Evolutionary conservation across 1,140 invertebrate species (phyloP).

Genomic region (Drosophila kanapiae): DNA sequence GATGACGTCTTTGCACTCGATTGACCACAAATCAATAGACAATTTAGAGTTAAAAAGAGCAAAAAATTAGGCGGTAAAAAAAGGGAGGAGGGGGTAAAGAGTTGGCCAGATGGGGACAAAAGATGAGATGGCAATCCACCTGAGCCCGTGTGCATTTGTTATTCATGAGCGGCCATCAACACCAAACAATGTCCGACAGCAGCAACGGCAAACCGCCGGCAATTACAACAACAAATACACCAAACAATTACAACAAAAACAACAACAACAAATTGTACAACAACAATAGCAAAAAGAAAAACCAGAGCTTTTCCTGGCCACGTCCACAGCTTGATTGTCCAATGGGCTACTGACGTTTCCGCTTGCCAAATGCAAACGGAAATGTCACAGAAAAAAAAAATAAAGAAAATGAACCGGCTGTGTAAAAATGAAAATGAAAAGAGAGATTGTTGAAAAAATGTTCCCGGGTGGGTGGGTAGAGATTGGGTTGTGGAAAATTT

Average conservation of each 20-base stretch:
- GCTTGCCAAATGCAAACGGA: constrained; percentile 82
- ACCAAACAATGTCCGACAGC: constrained; percentile 73
- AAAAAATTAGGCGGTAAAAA: background rate
- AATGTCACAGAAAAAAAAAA: constrained; percentile 64
- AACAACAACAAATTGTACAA: constrained; percentile 11
- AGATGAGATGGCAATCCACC: constrained; percentile 48
- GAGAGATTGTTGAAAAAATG: constrained; percentile 51
- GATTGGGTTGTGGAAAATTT: background rate
- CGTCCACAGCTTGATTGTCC: constrained; percentile 76
- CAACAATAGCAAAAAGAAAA: constrained; percentile 26
- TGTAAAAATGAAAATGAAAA: constrained; percentile 42
- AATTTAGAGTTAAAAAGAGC: constrained; percentile 52
- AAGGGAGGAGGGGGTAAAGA: background rate
- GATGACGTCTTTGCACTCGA: constrained; percentile 50
- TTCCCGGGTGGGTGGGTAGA: constrained; percentile 5
- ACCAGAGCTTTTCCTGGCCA: constrained; percentile 41
- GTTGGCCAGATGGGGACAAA: constrained; percentile 35
- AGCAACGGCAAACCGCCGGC: constrained; percentile 15
- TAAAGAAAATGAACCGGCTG: constrained; percentile 16
- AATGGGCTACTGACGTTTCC: constrained; percentile 80
- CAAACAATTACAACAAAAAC: constrained; percentile 62
- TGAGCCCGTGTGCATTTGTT: constrained; percentile 75
- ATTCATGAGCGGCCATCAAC: constrained; percentile 81
- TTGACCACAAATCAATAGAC: constrained; percentile 72
- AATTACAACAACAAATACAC: constrained; percentile 44